A percentile compares a stretch with the other conserved stretches of the same genome.
Evolutionary conservation across 2,888 invertebrate species (phyloP).

Genomic region (Netelia virgata): DNA sequence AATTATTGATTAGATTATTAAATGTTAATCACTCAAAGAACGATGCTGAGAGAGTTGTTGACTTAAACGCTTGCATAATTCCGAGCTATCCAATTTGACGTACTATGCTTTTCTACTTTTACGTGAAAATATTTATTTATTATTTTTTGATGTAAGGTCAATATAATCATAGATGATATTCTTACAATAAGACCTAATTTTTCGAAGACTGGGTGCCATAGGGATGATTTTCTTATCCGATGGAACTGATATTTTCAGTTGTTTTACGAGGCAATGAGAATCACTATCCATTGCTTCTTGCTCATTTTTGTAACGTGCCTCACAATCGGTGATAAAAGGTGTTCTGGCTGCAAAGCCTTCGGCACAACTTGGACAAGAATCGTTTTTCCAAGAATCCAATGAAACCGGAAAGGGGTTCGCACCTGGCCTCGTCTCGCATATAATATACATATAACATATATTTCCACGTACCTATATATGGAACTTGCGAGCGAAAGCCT

Average conservation of each 20-base stretch:
- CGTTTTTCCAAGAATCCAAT: conserved; percentile 45
- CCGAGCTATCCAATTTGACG: no score
- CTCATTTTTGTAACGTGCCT: conserved; percentile 32
- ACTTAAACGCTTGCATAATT: no score
- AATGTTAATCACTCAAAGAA: no score
- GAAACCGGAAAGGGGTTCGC: conserved; percentile 11
- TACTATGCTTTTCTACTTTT: no score
- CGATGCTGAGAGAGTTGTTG: no score
- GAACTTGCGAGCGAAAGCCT: conserved; percentile 32
- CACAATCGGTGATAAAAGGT: conserved; percentile 9
- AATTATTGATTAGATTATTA: no score
- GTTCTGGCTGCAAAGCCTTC: neutral
- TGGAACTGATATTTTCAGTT: neutral
- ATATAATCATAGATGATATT: no score
- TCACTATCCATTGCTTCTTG: neutral
- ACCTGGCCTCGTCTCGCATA: conserved; percentile 5
- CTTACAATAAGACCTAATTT: no score
- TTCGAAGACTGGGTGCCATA: no score
- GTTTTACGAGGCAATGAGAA: neutral
- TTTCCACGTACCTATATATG: neutral
- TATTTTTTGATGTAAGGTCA: no score
- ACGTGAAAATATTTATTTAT: no score
- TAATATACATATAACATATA: conserved; percentile 5
- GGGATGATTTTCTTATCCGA: neutral
- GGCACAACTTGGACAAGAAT: neutral